Evolutionary conservation across 2,797 vertebrate species (phyloP), one percentile per base, ranked within the genome.

Genomic region (Peromyscus melanophrys): DNA sequence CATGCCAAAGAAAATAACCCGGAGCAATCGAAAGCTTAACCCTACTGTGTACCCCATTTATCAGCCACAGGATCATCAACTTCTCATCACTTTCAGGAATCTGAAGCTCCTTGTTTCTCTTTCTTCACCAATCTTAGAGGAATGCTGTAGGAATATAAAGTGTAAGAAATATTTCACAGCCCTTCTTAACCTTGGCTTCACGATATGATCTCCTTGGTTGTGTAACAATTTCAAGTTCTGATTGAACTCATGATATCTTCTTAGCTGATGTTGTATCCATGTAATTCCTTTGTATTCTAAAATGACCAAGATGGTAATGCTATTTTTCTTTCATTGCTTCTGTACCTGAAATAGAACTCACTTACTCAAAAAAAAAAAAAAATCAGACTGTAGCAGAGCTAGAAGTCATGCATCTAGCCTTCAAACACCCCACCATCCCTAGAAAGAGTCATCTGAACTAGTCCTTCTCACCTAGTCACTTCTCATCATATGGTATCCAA

Each of bases 11-110:
- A 55, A 3, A 55, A 21, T 34, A 80, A 21, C 8, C 27, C 10
- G 11, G 27, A 23, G 4, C 29, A 67, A 67, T 2, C 23, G 27
- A 65, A 34, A 7, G 1, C 49, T 85, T 49, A 67, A 19, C 11
- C 6, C 19, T n/a, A 12, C 0, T 23, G 11, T 5, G 4, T 85
- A 13, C 21, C 17, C 19, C 10, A 46, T 65, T 6, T 1, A 4
- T 65, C 40, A 34, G 8, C 9, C 59, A 31, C 27, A 63, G 59
- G 37, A 31, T 21, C 25, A 31, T 17, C 29, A 29, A 67, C 2
- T 67, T 2, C 40, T 29, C 14, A 16, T 65, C 4, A 23, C 29
- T 49, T 46, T 46, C 82, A 85, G 17, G 40, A 49, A 17, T 46
- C 40, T 67, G 61, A 6, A 34, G 3, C 21, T 67, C 2, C 27